Evolutionary conservation across 2,888 invertebrate species (phyloP), one percentile per base, ranked within the genome.

Genomic region (Andrena bucephala): DNA sequence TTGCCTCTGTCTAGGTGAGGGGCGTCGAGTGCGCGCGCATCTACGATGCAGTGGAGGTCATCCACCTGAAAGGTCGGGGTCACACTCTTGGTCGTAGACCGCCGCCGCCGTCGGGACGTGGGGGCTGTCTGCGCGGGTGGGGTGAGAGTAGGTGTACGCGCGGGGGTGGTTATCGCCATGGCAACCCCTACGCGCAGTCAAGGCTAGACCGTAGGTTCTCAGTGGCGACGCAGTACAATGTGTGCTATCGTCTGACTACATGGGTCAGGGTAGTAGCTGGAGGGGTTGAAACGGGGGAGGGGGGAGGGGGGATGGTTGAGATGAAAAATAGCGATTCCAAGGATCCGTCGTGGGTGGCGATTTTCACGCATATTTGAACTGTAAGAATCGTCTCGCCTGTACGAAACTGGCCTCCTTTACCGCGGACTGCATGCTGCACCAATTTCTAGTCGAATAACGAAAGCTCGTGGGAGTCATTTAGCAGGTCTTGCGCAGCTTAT

Each of bases 31-130:
- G 92, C 92, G 93, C 92, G 92, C 93, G 93, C 92, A 91, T 80
- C 84, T 84, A 33, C 89, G 92, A 88, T 92, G 94, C 93, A 93
- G 93, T 93, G 93, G 94, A 93, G 94, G 94, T 94, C 93, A 94
- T 94, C 94, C 93, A 94, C 94, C 94, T 93, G 93, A 93, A 94
- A 94, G 94, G 94, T 94, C 94, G 94, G 94, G 94, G 94, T 94
- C 94, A 93, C 91, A 92, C 92, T 92, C 90, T 91, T 91, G 91
- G 90, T 90, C 91, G 90, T 85, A 88, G 88, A 77, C 82, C 79
- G 82, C 74, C 83, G 83, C 75, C 82, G 83, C 63, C 77, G 77
- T 62, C 77, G 87, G 74, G 85, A 74, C 85, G 83, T 81, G 78
- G 80, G 80, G 77, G 71, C 50, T 24, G 66, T 33, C 50, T 71